A percentile compares a stretch with the other conserved stretches of the same genome.
Conservation (phyloP, 1,140 invertebrate genomes). For the Frieseomelitta varia region DNA sequence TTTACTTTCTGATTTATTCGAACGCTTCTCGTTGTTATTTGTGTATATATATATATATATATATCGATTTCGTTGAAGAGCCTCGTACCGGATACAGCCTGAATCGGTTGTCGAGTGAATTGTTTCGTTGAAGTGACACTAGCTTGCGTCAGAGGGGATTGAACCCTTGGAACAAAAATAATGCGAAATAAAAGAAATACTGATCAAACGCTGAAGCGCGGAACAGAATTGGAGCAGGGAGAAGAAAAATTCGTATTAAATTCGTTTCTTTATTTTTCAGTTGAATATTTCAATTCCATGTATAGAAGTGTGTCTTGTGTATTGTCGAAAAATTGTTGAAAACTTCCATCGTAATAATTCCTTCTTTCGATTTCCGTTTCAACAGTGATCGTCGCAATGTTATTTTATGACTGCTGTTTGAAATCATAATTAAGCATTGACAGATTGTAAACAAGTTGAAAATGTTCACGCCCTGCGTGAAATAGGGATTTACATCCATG, state of each 20-base stretch:
- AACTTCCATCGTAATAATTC: too few species aligned
- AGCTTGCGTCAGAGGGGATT: neutral
- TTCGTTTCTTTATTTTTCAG: too few species aligned
- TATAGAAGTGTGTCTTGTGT: too few species aligned
- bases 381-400: neutral
- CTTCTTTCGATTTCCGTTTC: neutral
- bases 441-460: neutral
- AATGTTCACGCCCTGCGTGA: neutral
- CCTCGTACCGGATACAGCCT: neutral
- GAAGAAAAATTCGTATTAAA: too few species aligned
- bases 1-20: neutral
- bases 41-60: neutral
- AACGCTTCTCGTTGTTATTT: neutral
- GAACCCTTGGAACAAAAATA: neutral
- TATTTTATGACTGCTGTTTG: neutral
- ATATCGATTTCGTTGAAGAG: neutral
- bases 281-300: too few species aligned
- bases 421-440: neutral
- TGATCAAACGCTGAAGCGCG: neutral
- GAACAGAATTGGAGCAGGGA: neutral
- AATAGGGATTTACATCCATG: neutral
- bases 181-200: neutral
- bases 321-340: too few species aligned
- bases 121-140: neutral
- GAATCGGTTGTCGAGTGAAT: constrained; percentile 3